Evolutionary conservation across 2,113 vertebrate genomes (phyloP).

Genomic region (Lagenorhynchus albirostris): DNA sequence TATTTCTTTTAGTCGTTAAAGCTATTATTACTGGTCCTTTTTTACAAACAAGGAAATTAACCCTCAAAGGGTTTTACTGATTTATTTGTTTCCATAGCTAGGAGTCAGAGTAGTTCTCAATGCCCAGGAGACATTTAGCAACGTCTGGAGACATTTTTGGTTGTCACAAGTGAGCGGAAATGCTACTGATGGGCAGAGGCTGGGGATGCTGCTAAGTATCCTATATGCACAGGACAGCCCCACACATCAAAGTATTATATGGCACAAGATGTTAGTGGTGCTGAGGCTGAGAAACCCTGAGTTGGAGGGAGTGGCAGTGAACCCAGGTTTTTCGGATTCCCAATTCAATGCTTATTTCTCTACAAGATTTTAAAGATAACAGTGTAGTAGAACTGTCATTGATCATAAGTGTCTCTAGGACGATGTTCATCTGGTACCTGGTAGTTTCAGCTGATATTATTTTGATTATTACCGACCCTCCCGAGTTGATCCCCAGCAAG

Average conservation of each 20-base stretch:
- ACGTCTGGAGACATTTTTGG: neutral
- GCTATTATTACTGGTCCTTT: neutral
- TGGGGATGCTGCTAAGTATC: neutral
- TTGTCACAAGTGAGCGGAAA: neutral
- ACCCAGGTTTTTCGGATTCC: neutral
- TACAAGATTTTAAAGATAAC: neutral
- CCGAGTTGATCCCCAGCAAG: neutral
- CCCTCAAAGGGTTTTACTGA: neutral
- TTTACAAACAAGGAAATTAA: conserved; percentile 45
- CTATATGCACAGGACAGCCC: neutral
- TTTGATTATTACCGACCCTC: neutral
- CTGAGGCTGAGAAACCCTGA: neutral
- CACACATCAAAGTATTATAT: neutral
- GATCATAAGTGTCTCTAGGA: neutral
- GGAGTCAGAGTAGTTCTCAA: neutral
- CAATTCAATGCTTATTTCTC: neutral
- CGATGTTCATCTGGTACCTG: neutral
- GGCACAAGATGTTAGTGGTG: neutral
- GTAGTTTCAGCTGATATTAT: neutral
- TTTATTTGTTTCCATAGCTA: neutral
- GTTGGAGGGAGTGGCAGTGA: neutral
- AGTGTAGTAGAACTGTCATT: neutral
- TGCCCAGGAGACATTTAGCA: neutral
- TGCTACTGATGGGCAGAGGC: neutral
- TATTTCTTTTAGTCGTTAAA: conserved; percentile 1